Evolutionary conservation across 2,113 vertebrate species (phyloP), one percentile per base, ranked within the genome.

Genomic region (Nestor notabilis): DNA sequence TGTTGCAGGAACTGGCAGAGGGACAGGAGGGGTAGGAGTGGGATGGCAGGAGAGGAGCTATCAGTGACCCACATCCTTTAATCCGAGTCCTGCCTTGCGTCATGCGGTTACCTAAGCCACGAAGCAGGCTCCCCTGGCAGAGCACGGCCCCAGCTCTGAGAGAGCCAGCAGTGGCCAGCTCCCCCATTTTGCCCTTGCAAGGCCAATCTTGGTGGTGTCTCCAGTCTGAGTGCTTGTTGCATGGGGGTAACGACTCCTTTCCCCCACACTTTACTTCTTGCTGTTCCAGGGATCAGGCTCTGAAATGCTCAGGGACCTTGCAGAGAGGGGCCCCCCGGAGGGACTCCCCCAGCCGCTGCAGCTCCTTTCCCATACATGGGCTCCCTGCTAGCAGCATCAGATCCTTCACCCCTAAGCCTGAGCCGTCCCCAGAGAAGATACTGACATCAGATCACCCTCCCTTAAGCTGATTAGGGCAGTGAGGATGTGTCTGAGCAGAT

Each of bases 11-110:
- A 18, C 50, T 60, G 76, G 29, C 35, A 75, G 50, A 92, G 29
- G 63, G 44, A 74, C 39, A 49, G 39, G 37, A 76, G 17, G 79
- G 44, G 21, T 19, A 19, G 18, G 44, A 71, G 44, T 2, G 1
- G 29, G 27, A 41, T 55, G 60, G 13, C 0, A 10, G 15, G 7
- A 18, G 28, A 55, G 49, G 31, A 80, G 50, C 44, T 69, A 9
- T 56, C 17, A 82, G 77, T 89, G 83, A 97, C 93, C 87, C 93
- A 95, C 74, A 95, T 97, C 83, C 81, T 70, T 91, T 97, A 96
- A 97, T 95, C 91, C 5, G 0, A 17, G 43, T 50, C 37, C 64
- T 89, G 55, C 33, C 55, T 87, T 94, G 77, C 50, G 39, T 96
- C 83, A 91, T 17, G 39, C 31, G 49, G 46, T 80, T 87, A 77